Evolutionary conservation across 2,888 invertebrate species (phyloP).

Genomic region (Maniola hyperantus): DNA sequence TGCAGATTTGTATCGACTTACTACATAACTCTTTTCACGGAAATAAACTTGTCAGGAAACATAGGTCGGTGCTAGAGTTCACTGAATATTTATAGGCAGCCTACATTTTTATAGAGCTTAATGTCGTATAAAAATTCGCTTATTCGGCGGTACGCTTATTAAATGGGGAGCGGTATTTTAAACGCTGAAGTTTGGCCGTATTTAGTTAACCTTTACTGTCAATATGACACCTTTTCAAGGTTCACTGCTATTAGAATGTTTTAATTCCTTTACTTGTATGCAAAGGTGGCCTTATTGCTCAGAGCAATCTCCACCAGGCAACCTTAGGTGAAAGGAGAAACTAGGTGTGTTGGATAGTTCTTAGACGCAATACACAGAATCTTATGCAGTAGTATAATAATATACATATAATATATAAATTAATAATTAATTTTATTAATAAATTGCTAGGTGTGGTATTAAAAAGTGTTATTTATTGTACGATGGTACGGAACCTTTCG

Average conservation of each 20-base stretch:
- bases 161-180: not conserved
- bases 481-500: no score
- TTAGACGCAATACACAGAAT: no score
- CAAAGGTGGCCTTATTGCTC: no score
- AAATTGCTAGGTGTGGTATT: no score
- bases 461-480: no score
- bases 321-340: no score
- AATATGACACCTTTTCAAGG: not conserved
- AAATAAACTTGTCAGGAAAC: conserved; percentile 48
- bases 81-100: conserved; percentile 15
- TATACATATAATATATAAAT: no score
- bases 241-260: not conserved
- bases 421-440: no score
- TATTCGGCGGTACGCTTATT: not conserved
- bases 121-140: conserved; percentile 4
- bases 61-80: conserved; percentile 31
- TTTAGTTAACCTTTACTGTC: not conserved
- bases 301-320: no score
- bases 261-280: no score
- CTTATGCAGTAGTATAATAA: no score
- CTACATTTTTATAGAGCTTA: conserved; percentile 10
- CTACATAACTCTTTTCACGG: conserved; percentile 44
- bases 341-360: no score
- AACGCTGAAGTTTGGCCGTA: not conserved
- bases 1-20: conserved; percentile 44